These are phyloP conservation scores for Vollenhovia emeryi DNA, from an alignment of 1,140 invertebrate species.

Conservation along the genomic window DNA sequence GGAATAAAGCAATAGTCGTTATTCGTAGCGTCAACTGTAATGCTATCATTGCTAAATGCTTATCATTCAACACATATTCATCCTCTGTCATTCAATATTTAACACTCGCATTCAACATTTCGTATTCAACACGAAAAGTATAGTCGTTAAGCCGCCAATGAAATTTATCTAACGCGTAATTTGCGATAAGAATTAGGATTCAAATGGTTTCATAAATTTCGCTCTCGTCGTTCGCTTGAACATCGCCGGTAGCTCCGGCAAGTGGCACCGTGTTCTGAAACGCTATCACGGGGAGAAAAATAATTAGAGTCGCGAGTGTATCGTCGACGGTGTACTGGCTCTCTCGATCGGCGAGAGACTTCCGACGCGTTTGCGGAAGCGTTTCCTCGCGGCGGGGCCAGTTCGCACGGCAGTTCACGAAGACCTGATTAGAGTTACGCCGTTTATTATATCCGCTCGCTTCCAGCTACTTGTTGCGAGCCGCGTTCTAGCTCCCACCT, in stretches of 20 bases:
- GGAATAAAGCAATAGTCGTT: not conserved
- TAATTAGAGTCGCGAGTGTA: not conserved
- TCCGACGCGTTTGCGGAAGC: not conserved
- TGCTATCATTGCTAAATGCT: not conserved
- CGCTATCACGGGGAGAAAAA: not conserved
- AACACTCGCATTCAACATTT: not conserved
- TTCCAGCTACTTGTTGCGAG: conserved; percentile 66
- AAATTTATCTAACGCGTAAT: not conserved
- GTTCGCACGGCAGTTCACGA: conserved; percentile 44
- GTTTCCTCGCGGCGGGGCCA: conserved; percentile 3
- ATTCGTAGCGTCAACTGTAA: not conserved
- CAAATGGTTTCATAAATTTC: not conserved
- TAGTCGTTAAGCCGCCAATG: not conserved
- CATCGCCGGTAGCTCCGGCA: not conserved
- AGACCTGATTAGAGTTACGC: conserved; percentile 54
- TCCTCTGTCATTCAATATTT: not conserved
- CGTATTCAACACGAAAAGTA: not conserved
- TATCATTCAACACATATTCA: not conserved
- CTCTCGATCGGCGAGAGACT: conserved; percentile 19
- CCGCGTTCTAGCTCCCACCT: conserved; percentile 63
- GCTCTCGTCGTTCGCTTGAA: not conserved
- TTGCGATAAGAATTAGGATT: not conserved
- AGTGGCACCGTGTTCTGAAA: not conserved
- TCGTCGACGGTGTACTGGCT: not conserved
- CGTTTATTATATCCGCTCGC: conserved; percentile 40